A percentile compares a stretch with the other conserved stretches of the same genome.
These are phyloP conservation scores for Melanocharis versteri DNA, from an alignment of 2,113 vertebrate genomes.

Conservation along the genomic window DNA sequence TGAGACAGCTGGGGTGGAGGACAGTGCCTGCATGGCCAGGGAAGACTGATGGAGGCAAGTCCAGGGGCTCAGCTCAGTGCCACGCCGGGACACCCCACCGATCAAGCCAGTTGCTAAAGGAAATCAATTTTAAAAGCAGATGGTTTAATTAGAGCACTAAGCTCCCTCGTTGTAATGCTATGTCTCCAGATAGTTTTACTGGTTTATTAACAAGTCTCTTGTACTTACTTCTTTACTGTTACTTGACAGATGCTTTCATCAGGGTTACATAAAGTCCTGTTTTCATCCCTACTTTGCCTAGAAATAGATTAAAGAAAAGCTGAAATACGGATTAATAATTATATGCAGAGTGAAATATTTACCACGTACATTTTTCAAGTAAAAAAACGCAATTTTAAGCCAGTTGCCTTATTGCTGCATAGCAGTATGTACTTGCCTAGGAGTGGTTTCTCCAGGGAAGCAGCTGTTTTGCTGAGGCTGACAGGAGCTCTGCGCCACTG, in stretches of 20 bases:
- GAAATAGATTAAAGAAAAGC: constrained; percentile 6
- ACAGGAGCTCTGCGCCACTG: not conserved
- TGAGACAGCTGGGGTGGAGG: not conserved
- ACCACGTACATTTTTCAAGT: not conserved
- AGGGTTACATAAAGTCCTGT: not conserved
- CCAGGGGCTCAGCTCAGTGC: not conserved
- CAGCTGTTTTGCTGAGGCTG: not conserved
- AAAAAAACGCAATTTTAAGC: not conserved
- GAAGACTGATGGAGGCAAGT: fast-evolving
- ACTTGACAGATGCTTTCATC: constrained; percentile 37
- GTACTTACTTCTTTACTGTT: not conserved
- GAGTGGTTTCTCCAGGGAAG: not conserved
- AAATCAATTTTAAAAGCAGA: constrained; percentile 4
- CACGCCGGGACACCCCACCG: fast-evolving
- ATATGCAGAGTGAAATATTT: not conserved
- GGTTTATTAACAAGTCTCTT: constrained; percentile 3
- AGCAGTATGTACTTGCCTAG: not conserved
- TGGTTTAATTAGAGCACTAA: not conserved
- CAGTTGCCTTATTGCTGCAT: not conserved
- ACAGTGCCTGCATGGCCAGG: fast-evolving
- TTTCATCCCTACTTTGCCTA: not conserved
- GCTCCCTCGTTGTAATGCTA: not conserved
- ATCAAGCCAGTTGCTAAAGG: not conserved
- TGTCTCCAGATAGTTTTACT: not conserved
- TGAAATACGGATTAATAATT: not conserved